These are phyloP conservation scores for Petrocephalus zakoni DNA, from an alignment of 2,113 vertebrate species.

Conservation along the genomic window DNA sequence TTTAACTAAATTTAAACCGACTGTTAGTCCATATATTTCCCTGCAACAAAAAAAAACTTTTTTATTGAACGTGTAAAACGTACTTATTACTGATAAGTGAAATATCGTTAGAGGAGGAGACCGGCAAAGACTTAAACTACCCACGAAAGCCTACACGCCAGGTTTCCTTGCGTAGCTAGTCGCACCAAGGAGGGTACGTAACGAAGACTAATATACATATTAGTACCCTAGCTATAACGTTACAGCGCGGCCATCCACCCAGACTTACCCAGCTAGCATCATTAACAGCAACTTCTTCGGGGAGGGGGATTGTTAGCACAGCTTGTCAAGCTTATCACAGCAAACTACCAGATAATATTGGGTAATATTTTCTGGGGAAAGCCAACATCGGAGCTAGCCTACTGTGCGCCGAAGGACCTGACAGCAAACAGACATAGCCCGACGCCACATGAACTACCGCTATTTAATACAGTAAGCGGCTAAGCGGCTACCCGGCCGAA, in stretches of 20 bases:
- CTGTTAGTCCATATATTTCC: background rate
- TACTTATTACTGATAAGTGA: background rate
- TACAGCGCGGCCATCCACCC: background rate
- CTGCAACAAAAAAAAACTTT: background rate
- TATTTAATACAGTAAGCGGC: background rate
- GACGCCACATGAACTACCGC: background rate
- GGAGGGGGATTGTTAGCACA: background rate
- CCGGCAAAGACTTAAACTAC: background rate
- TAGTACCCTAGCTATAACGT: background rate
- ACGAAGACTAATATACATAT: background rate
- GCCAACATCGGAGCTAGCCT: background rate
- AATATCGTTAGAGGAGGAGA: background rate
- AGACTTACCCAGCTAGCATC: background rate
- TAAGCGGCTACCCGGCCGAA: background rate
- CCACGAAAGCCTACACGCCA: background rate
- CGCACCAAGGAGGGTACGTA: background rate
- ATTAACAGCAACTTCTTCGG: background rate
- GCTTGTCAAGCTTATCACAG: background rate
- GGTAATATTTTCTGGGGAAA: background rate
- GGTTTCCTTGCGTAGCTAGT: background rate
- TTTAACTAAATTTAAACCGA: background rate
- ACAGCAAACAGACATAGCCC: background rate
- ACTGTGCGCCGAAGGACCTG: background rate
- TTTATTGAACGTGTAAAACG: background rate
- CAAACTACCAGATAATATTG: background rate